Conservation (phyloP, 2,888 invertebrate species). For the Microctonus brassicae region DNA sequence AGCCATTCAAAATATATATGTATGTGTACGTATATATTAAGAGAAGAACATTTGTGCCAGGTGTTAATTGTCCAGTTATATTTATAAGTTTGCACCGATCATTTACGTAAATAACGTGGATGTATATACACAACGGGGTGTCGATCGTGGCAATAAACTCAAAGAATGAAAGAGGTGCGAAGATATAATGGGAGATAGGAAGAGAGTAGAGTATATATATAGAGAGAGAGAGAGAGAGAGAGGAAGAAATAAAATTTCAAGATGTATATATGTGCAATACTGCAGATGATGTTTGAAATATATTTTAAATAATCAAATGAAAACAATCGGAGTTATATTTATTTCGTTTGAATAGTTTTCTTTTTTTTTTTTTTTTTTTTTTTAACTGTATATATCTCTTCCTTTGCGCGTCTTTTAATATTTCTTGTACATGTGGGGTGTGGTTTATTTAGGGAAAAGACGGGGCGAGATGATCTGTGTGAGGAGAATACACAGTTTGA, state of each 20-base stretch:
- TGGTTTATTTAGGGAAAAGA: no score
- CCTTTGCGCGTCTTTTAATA: no score
- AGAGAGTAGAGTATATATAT: no score
- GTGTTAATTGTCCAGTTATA: conserved; percentile 60
- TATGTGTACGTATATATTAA: background rate
- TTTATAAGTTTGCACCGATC: conserved; percentile 59
- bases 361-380: background rate
- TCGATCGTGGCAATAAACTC: background rate
- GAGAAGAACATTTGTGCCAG: conserved; percentile 40
- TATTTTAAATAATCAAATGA: conserved; percentile 9
- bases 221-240: background rate
- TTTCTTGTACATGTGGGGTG: no score
- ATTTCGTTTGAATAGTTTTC: background rate
- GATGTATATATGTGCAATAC: background rate
- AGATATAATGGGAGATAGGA: background rate
- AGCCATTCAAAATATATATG: conserved; percentile 8
- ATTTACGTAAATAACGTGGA: conserved; percentile 55
- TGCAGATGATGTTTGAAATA: background rate
- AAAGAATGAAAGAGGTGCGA: no score
- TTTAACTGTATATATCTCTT: no score
- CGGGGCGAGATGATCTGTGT: no score
- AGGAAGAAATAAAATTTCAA: background rate
- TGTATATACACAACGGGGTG: conserved; percentile 8
- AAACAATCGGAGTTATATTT: conserved; percentile 23
- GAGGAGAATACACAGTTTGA: no score